Evolutionary conservation across 2,888 invertebrate species (phyloP).

Genomic region (Sturmia bella): DNA sequence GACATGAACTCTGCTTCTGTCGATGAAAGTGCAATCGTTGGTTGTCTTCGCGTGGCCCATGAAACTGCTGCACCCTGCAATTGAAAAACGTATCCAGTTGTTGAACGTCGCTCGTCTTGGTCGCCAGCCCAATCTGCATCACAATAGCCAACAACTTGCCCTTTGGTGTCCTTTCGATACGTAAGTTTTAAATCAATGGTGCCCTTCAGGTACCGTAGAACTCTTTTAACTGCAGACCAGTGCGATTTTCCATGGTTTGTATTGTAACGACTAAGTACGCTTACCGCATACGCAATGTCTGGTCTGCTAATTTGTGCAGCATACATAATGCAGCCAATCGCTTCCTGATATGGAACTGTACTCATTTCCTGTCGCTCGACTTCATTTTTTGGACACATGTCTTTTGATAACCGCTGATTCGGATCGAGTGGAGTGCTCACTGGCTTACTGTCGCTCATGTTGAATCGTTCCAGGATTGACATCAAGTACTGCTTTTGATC

Average conservation of each 20-base stretch:
- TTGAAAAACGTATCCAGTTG: conserved; percentile 55
- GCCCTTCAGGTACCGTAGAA: too few relatives aligned
- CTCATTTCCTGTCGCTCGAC: conserved; percentile 5
- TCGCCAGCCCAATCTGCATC: too few relatives aligned
- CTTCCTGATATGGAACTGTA: conserved; percentile 25
- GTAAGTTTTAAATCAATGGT: conserved; percentile 12
- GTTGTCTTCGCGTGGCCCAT: conserved; percentile 59
- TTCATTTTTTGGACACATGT: conserved; percentile 41
- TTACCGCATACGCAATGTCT: too few relatives aligned
- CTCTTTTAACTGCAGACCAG: too few relatives aligned
- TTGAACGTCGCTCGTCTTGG: conserved; percentile 40
- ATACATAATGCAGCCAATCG: conserved; percentile 55
- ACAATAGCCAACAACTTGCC: too few relatives aligned
- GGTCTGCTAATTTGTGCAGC: too few relatives aligned
- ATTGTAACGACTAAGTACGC: too few relatives aligned
- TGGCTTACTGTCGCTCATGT: conserved; percentile 34
- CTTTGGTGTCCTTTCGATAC: conserved; percentile 18
- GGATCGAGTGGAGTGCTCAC: conserved; percentile 29
- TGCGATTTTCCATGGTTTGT: too few relatives aligned
- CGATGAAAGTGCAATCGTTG: conserved; percentile 52
- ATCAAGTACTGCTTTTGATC: conserved; percentile 61
- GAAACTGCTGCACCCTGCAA: conserved; percentile 45
- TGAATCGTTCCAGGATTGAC: conserved; percentile 38
- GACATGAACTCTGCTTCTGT: conserved; percentile 54
- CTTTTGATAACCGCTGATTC: conserved; percentile 49